These are phyloP conservation scores for Hippocampus guttulatus DNA, from an alignment of 2,113 vertebrate genomes.

Conservation along the genomic window DNA sequence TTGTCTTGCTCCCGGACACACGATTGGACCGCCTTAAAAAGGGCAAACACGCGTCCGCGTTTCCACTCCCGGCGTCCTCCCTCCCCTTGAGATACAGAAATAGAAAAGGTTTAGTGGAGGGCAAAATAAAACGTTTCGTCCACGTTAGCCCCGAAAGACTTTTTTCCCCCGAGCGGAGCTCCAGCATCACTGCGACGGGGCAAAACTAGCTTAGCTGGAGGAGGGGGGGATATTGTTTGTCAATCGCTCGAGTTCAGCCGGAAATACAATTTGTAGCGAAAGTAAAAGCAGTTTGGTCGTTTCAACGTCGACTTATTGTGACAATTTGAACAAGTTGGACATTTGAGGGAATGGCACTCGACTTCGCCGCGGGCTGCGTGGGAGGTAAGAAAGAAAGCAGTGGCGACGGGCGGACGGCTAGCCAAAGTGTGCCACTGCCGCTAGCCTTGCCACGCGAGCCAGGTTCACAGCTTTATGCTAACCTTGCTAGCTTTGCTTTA, in stretches of 20 bases:
- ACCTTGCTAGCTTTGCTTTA: conserved; percentile 21
- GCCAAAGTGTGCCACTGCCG: background rate
- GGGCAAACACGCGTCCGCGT: conserved; percentile 43
- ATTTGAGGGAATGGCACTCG: conserved; percentile 65
- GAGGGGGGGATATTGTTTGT: background rate
- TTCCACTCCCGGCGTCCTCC: conserved; percentile 26
- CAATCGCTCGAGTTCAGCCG: background rate
- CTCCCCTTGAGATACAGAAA: conserved; percentile 46
- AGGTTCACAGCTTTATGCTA: conserved; percentile 12
- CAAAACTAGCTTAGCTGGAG: background rate
- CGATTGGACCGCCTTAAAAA: conserved; percentile 71
- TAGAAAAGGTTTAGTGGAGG: conserved; percentile 44
- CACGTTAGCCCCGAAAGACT: background rate
- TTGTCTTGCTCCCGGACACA: conserved; percentile 60
- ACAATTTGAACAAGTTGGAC: background rate
- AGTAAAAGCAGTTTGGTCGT: background rate
- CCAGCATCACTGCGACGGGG: background rate
- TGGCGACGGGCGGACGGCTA: conserved; percentile 7
- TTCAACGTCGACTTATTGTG: background rate
- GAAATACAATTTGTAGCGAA: conserved; percentile 1
- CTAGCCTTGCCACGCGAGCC: conserved; percentile 19
- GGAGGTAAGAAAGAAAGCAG: conserved; percentile 59
- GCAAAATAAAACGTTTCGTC: background rate
- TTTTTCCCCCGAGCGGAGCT: background rate
- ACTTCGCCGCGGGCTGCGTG: conserved; percentile 71